Evolutionary conservation across 2,888 invertebrate species (phyloP), one percentile per base, ranked within the genome.

Genomic region (Creontiades dilutus): DNA sequence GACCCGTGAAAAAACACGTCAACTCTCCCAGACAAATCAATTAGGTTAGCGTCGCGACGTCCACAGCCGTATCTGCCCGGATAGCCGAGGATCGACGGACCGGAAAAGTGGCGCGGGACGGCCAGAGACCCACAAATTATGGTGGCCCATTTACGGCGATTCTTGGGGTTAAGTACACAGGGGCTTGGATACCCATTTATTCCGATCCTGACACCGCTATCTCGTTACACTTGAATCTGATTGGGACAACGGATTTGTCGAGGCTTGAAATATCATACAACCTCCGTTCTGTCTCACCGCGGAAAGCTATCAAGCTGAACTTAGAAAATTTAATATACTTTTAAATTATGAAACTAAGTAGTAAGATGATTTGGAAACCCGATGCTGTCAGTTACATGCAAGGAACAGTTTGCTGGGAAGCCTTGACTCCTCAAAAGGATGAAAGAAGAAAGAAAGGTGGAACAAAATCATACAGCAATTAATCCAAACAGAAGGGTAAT

Each of bases 1-100:
- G 52, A 13, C 16, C 19, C 9, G 46, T 28, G 76, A 28, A 37
- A 13, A 28, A 76, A 76, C 13, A 76, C 23, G 46, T 76, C 55
- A 23, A 55, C 48, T 55, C 13, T 82, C 84, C 55, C 57, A 57
- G 57, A 84, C 55, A 84, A 84, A 84, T 84, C 84, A 84, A 84
- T 84, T 84, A 84, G 55, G 28, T 11, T 48, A 57, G 55, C 84
- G 57, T 84, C 84, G 2, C n/a, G 14, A 27, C 52, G 57, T 84
- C 52, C 16, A 84, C 84, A 55, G 84, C 27, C 84, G 28, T 57
- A 23, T 23, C 78, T 46, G 23, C 19, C 81, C 48, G 12, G 52
- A 81, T 27, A 46, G 46, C 28, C 0, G 28, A 75, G 55, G 52
- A 55, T 57, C 84, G 23, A 1, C 57, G 19, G 28, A 84, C 55